Base-by-base conservation (phyloP, 2,113 vertebrate genomes). In the Varanus salvator region DNA sequence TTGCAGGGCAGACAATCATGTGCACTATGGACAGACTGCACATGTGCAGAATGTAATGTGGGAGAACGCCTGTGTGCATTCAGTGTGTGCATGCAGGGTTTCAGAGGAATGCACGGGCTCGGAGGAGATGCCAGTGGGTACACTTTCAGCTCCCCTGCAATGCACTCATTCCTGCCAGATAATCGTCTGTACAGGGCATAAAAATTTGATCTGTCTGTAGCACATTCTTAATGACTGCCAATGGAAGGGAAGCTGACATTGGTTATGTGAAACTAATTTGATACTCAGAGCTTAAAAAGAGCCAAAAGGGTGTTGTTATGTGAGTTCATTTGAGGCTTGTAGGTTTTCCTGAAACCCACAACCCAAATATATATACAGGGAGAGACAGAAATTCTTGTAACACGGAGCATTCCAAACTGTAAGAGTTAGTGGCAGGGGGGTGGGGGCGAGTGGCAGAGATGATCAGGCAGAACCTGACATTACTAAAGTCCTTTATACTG, bases 261-360 rank as follows among this genome's bases (percentile, higher is more conserved):
- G 29, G 8, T 68, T 66, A 80, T 69, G 27, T 80, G 44, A 88
- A 64, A 44, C 17, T 57, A 64, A 60, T 54, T 60, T 83, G 50
- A 7, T 83, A 31, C 34, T 83, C 25, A 64, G 27, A 72, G 66
- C 75, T 72, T 54, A 75, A 52, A 64, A 83, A 64, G 11, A 80
- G 34, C 27, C 54, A 75, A 75, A 31, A 48, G 64, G 0, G 9
- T 31, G 81, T 19, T n/a, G 60, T 29, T 60, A 48, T 64, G 25
- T 75, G 69, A 74, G 52, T 64, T 89, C 80, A 84, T 34, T 9
- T 48, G 71, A n/a, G 71, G 38, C 71, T 71, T 84, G 27, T 89
- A 66, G 19, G 38, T 48, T 83, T 50, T 50, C 17, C 14, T 12
- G 31, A 89, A 38, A 19, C 74, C 44, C 85, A 48, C 25, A 86